Evolutionary conservation across 2,888 invertebrate species (phyloP).

Genomic region (Erebia epiphron): DNA sequence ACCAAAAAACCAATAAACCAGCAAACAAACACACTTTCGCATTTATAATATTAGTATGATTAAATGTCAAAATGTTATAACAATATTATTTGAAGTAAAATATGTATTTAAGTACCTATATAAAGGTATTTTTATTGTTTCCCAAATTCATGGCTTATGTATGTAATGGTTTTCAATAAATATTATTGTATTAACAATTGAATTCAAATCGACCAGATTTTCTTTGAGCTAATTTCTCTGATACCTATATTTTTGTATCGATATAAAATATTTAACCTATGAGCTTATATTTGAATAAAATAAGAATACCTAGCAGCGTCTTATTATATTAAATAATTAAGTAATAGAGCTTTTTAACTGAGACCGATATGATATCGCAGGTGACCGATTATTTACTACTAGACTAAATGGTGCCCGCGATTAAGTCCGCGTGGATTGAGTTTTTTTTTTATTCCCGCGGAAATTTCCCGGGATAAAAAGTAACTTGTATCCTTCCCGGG

Average conservation of each 20-base stretch:
- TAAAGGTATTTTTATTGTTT: background rate
- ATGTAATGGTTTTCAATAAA: background rate
- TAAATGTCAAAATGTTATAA: background rate
- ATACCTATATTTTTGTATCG: background rate
- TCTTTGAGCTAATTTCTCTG: background rate
- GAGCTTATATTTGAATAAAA: slow-evolving; percentile 8
- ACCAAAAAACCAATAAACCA: no score
- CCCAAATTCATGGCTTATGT: background rate
- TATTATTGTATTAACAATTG: background rate
- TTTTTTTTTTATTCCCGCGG: no score
- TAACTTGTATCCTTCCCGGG: no score
- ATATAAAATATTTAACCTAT: background rate
- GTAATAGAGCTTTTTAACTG: background rate
- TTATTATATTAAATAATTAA: background rate
- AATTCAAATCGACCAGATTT: background rate
- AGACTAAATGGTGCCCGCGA: no score
- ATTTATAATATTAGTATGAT: background rate
- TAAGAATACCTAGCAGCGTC: background rate
- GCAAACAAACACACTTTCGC: background rate
- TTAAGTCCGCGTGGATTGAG: no score
- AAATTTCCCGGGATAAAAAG: no score
- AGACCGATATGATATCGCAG: background rate
- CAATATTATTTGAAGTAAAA: background rate
- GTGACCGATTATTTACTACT: no score
- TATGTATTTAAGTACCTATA: no score